These are phyloP conservation scores for Digitonthophagus gazella DNA, from an alignment of 2,888 invertebrate species.

Conservation along the genomic window DNA sequence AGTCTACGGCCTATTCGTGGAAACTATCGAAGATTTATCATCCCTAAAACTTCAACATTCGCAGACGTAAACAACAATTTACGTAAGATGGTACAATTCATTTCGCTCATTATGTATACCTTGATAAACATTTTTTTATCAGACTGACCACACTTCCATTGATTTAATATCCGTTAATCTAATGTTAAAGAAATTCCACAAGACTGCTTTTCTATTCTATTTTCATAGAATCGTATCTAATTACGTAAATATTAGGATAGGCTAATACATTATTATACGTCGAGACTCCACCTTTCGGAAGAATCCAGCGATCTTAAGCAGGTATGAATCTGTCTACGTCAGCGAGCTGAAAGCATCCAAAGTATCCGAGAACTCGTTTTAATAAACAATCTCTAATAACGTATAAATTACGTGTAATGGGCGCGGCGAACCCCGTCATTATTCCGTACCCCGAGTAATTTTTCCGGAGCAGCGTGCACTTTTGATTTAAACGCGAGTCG, in stretches of 20 bases:
- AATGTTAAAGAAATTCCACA: too few species aligned
- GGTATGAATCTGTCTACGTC: neutral
- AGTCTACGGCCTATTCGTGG: neutral
- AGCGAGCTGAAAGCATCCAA: neutral
- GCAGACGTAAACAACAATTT: neutral
- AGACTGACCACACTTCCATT: too few species aligned
- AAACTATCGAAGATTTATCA: conserved; percentile 7
- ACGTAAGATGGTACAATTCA: neutral
- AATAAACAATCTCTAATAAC: conserved; percentile 7
- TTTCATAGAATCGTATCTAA: neutral
- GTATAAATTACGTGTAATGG: conserved; percentile 10
- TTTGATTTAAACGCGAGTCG: neutral
- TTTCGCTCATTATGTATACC: neutral
- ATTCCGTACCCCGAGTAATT: conserved; percentile 1
- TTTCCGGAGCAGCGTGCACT: neutral
- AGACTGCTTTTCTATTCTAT: neutral
- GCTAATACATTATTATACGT: neutral
- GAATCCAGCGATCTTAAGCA: neutral
- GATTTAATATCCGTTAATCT: too few species aligned
- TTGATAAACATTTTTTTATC: too few species aligned
- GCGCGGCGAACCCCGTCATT: conserved; percentile 5
- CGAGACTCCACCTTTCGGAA: neutral
- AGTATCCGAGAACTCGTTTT: conserved; percentile 1
- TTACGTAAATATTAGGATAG: neutral
- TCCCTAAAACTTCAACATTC: neutral